Percentiles rank a stretch among this genome's conserved stretches.
These are phyloP conservation scores for Seira musarum DNA, from an alignment of 2,888 invertebrate species.

Conservation along the genomic window DNA sequence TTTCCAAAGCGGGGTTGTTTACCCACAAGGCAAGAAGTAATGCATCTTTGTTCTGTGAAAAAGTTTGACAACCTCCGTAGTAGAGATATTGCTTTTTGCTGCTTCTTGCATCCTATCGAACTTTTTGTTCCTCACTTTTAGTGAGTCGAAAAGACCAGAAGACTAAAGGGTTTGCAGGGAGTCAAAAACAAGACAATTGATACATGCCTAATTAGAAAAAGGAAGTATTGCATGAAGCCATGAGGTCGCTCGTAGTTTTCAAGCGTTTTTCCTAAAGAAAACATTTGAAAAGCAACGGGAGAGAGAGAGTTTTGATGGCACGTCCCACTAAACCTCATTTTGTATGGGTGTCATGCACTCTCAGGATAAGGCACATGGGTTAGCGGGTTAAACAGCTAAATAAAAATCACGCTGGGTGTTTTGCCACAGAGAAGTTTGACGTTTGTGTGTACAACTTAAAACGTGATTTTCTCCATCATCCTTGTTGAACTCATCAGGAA, in stretches of 20 bases:
- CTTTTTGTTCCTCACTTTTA: background rate
- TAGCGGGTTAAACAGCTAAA: background rate
- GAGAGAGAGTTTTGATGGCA: background rate
- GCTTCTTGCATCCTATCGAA: background rate
- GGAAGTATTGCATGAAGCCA: background rate
- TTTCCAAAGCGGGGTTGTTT: background rate
- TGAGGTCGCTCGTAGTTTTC: background rate
- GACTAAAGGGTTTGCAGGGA: background rate
- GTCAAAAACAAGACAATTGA: background rate
- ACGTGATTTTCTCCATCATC: background rate
- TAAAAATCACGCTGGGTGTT: background rate
- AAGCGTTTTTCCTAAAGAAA: background rate
- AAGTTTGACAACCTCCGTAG: background rate
- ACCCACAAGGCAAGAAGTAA: background rate
- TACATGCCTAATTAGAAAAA: background rate
- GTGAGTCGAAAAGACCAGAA: background rate
- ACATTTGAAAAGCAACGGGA: background rate
- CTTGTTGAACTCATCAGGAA: no score
- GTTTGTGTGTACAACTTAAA: background rate
- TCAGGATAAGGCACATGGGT: background rate
- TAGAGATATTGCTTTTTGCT: no score
- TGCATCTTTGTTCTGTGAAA: background rate
- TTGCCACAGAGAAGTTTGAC: background rate
- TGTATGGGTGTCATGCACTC: background rate
- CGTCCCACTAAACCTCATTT: background rate